Conservation (phyloP, 2,888 invertebrate genomes). For the Microctonus aethiopoides region DNA sequence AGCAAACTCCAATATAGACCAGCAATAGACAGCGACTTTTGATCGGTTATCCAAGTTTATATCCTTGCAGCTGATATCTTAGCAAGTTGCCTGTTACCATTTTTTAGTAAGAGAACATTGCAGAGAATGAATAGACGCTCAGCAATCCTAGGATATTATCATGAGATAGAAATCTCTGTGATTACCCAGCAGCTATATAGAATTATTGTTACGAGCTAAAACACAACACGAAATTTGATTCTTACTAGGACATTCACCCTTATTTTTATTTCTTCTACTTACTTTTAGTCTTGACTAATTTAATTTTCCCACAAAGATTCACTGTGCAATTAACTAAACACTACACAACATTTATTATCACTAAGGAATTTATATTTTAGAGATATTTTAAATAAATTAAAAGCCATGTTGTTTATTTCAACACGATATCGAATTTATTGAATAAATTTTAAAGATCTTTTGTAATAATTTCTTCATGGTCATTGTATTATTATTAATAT, state of each 20-base stretch:
- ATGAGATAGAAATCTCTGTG: conserved; percentile 30
- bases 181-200: conserved; percentile 23
- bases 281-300: not conserved
- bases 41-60: conserved; percentile 32
- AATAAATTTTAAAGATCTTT: conserved; percentile 7
- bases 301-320: conserved; percentile 6
- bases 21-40: not conserved
- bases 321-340: no score
- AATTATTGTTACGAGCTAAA: conserved; percentile 36
- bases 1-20: conserved; percentile 16
- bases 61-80: conserved; percentile 19
- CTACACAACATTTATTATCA: not conserved
- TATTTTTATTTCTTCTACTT: conserved; percentile 12
- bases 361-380: no score
- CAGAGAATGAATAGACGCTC: conserved; percentile 24
- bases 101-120: conserved; percentile 13
- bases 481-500: not conserved
- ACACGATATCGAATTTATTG: not conserved
- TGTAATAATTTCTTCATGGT: conserved; percentile 7
- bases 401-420: no score
- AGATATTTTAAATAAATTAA: no score
- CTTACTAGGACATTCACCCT: conserved; percentile 21
- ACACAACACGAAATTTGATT: conserved; percentile 31
- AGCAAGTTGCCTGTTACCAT: conserved; percentile 29
- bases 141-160: conserved; percentile 34